Evolutionary conservation across 2,888 invertebrate species (phyloP).

Genomic region (Lampropteryx suffumata): DNA sequence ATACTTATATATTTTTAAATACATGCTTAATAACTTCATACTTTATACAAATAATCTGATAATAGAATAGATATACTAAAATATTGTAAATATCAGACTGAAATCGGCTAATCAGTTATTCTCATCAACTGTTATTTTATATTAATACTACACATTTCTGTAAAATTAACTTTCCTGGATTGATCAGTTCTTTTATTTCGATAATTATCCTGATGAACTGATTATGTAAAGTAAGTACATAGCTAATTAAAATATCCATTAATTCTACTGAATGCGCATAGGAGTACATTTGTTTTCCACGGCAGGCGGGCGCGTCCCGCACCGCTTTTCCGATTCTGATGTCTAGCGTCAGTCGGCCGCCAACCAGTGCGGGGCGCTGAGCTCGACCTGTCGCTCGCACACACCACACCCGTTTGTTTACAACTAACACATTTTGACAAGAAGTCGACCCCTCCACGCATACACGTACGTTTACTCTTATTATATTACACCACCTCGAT

Average conservation of each 20-base stretch:
- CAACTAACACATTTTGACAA: slow-evolving; percentile 59
- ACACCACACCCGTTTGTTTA: slow-evolving; percentile 65
- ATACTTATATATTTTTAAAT: no score
- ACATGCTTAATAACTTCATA: no score
- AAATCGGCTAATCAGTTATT: no score
- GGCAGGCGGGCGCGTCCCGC: slow-evolving; percentile 34
- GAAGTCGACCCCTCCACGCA: slow-evolving; percentile 60
- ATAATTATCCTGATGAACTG: no score
- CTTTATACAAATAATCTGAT: no score
- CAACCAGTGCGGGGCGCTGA: slow-evolving; percentile 63
- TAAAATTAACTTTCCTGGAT: no score
- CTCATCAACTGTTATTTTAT: no score
- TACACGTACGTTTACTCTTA: slow-evolving; percentile 60
- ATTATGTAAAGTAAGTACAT: no score
- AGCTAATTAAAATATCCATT: slow-evolving; percentile 3
- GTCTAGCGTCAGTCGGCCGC: slow-evolving; percentile 59
- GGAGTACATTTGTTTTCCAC: slow-evolving; percentile 49
- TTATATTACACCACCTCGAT: slow-evolving; percentile 31
- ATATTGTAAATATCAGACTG: no score
- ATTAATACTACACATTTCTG: no score
- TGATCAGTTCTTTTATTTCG: no score
- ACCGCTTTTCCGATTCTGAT: slow-evolving; percentile 48
- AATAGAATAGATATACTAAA: no score
- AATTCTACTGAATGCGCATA: slow-evolving; percentile 30
- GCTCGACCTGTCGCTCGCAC: slow-evolving; percentile 47